Percentiles rank a stretch among this genome's conserved stretches.
Conservation (phyloP, 2,888 invertebrate species). For the Zaprionus bogoriensis region DNA sequence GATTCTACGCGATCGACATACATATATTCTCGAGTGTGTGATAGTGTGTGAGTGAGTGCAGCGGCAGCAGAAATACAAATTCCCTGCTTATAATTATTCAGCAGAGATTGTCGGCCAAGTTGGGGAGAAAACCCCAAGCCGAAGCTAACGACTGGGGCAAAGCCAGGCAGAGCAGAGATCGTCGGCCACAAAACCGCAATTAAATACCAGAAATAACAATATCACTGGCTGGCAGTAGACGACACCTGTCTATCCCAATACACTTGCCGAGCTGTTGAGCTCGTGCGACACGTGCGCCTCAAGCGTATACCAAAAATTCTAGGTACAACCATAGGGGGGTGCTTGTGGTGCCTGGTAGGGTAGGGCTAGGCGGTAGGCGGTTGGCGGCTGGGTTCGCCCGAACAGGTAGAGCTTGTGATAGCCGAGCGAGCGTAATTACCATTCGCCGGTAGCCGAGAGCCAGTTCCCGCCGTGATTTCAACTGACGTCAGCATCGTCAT, state of each 20-base stretch:
- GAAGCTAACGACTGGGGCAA: too few relatives aligned
- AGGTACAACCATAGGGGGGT: not conserved
- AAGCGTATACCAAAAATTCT: conserved; percentile 4
- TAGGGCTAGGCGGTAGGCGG: not conserved
- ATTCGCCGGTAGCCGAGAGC: not conserved
- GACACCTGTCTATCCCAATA: conserved; percentile 5
- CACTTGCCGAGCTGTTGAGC: too few relatives aligned
- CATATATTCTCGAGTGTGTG: not conserved
- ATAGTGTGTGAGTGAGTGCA: not conserved
- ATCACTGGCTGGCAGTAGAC: not conserved
- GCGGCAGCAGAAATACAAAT: conserved; percentile 8
- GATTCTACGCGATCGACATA: not conserved
- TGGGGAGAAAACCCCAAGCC: not conserved
- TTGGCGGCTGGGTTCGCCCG: not conserved
- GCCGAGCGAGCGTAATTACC: conserved; percentile 1
- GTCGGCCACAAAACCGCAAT: conserved; percentile 35
- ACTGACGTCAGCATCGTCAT: conserved; percentile 40
- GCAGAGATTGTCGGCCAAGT: not conserved
- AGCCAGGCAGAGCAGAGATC: conserved; percentile 10
- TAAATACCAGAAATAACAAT: conserved; percentile 35
- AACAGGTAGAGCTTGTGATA: not conserved
- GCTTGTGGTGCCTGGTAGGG: not conserved
- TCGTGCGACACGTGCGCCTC: conserved; percentile 17
- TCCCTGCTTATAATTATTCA: conserved; percentile 14
- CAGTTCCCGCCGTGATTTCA: not conserved